Evolutionary conservation across 2,113 vertebrate genomes (phyloP), one percentile per base, ranked within the genome.

Genomic region (Regulus satrapa): DNA sequence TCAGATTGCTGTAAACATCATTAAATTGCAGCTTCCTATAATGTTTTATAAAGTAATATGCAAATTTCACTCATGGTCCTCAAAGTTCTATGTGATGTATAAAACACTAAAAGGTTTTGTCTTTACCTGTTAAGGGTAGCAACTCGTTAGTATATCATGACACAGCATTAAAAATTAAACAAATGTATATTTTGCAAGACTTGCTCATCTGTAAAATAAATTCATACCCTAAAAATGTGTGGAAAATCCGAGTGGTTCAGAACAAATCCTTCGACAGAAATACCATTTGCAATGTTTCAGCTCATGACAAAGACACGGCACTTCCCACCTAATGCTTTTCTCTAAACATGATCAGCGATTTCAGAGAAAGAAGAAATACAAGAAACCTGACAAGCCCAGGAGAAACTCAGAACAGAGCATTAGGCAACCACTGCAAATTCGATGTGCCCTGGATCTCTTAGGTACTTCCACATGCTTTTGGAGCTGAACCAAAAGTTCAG

Each of bases 41-140:
- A 98, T 97, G 9, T 45, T 97, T 99, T 98, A 98, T 96, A 91
- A 98, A 98, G 96, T 96, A 97, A 98, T 92, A 97, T 96, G 88
- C 82, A 97, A 97, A 96, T 97, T 97, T 97, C 94, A 94, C 34
- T 73, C 49, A 59, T 41, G 54, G 84, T 49, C 92, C 93, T 80
- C 46, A 21, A 95, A 84, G 77, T 88, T 93, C 87, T 67, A 61
- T 56, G 52, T 19, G 8, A 67, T 72, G 19, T 34, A 21, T 61
- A 29, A 54, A 90, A 85, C 34, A 17, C 20, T 59, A 69, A 86
- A 92, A 92, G 34, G 29, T 69, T 75, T 32, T 66, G 36, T 58
- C 36, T 48, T 91, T 9, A 94, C 61, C 55, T 81, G 40, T 45
- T 78, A 76, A 96, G 26, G 52, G 72, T 1, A 75, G 38, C 14